Evolutionary conservation across 2,888 invertebrate genomes (phyloP).

Genomic region (Imbricaverruca yamaguchii): DNA sequence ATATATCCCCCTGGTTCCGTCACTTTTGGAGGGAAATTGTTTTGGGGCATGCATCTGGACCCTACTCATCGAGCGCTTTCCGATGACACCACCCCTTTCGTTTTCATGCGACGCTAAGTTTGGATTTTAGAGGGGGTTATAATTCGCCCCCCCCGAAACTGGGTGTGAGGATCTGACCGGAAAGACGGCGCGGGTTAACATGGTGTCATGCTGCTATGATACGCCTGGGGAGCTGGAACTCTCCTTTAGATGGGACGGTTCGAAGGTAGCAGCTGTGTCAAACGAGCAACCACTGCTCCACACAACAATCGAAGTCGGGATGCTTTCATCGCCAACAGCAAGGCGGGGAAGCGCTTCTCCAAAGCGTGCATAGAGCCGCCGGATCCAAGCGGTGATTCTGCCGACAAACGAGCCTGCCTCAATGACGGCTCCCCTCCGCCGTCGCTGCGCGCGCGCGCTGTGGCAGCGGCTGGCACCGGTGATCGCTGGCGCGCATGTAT

Average conservation of each 20-base stretch:
- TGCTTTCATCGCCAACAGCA: neutral
- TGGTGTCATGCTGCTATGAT: neutral
- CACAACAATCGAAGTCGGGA: neutral
- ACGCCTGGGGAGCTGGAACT: neutral
- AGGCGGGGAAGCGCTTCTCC: neutral
- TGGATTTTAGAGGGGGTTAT: too few species aligned
- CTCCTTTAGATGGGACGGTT: neutral
- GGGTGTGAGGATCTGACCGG: too few species aligned
- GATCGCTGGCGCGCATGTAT: neutral
- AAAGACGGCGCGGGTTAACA: too few species aligned
- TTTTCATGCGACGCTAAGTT: too few species aligned
- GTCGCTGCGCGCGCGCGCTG: neutral
- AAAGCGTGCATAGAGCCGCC: conserved; percentile 11
- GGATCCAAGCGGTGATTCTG: neutral
- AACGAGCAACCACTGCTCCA: neutral
- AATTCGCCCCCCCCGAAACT: too few species aligned
- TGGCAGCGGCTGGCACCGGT: neutral
- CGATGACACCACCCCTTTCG: too few species aligned
- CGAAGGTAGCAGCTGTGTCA: neutral
- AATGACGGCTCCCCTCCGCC: neutral
- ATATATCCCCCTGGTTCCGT: too few species aligned
- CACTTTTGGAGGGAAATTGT: too few species aligned
- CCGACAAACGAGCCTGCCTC: neutral
- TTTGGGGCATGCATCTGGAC: too few species aligned
- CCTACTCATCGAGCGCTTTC: too few species aligned